Base-by-base conservation (phyloP, 2,797 vertebrate genomes). In the Gymnothorax javanicus region DNA sequence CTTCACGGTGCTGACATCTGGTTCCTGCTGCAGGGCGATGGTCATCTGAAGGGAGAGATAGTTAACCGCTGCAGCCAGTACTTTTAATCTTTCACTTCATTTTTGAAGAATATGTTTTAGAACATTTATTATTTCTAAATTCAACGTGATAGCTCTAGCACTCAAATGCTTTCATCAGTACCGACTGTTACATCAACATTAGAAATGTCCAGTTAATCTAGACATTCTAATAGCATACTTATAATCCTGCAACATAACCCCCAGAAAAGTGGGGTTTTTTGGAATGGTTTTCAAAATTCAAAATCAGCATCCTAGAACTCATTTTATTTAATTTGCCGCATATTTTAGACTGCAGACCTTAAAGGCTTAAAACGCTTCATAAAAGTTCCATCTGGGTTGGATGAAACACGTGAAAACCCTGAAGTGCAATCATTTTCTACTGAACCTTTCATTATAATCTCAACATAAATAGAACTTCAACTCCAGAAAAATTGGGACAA, bases 21-120 rank as follows among this genome's bases (percentile, higher is more conserved):
- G 90, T 43, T 86, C 93, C 85, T 89, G 73, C 33, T 89, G 93
- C 92, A 96, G 90, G 87, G 94, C 94, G 89, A 95, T 95, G 75
- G 94, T 95, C 94, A 95, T 95, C 94, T 96, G 88, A 52, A 79
- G 82, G 50, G 82, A 27, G 0, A 5, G 0, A 84, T 0, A 12
- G 12, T 0, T 0, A 17, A 0, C 15, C 15, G 33, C 0, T 17
- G 17, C 6, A 17, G 23, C 17, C 60, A 43, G 33, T 43, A 43
- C 33, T 43, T 43, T 43, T 2, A 43, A 43, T 43, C 33, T 43
- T 43, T 43, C 33, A 43, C 33, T 43, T 43, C 33, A 43, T 43
- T 20, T 64, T 64, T 64, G 60, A 64, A 64, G 13, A 64, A 20
- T 20, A 64, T 64, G 17, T 64, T 64, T 64, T 20, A 0, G 20